Evolutionary conservation across 2,113 vertebrate species (phyloP).

Genomic region (Chloropsis cyanopogon): DNA sequence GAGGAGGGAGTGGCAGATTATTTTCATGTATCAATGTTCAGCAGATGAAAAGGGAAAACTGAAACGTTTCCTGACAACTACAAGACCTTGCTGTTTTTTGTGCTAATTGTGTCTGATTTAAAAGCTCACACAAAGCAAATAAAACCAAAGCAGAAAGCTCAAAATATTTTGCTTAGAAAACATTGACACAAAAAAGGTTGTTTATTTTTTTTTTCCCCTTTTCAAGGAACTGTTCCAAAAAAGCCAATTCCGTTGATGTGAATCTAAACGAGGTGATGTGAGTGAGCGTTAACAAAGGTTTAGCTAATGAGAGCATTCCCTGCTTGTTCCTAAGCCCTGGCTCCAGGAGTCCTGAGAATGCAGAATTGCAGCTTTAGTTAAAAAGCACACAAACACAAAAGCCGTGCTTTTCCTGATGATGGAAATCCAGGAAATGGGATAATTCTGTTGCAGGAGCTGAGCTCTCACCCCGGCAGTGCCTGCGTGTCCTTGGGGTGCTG

Average conservation of each 20-base stretch:
- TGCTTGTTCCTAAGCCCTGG: background rate
- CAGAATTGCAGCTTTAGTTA: background rate
- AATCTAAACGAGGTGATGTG: background rate
- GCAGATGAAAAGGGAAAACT: background rate
- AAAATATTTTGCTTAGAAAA: slow-evolving; percentile 27
- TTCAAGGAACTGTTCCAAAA: background rate
- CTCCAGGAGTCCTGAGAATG: background rate
- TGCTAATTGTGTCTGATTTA: background rate
- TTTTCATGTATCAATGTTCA: background rate
- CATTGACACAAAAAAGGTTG: background rate
- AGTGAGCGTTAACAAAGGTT: background rate
- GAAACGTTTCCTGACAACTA: background rate
- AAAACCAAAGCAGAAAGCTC: background rate
- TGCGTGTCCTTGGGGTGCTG: background rate
- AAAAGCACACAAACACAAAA: background rate
- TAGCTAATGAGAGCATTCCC: background rate
- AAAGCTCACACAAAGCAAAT: background rate
- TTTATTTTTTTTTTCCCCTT: background rate
- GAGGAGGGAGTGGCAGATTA: background rate
- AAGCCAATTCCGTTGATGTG: background rate
- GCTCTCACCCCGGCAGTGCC: accelerated
- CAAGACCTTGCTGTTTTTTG: background rate
- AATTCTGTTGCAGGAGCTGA: background rate
- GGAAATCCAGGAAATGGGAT: background rate
- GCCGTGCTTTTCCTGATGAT: background rate